A percentile compares a stretch with the other conserved stretches of the same genome.
Evolutionary conservation across 2,113 vertebrate species (phyloP).

Genomic region (Calcarius ornatus): DNA sequence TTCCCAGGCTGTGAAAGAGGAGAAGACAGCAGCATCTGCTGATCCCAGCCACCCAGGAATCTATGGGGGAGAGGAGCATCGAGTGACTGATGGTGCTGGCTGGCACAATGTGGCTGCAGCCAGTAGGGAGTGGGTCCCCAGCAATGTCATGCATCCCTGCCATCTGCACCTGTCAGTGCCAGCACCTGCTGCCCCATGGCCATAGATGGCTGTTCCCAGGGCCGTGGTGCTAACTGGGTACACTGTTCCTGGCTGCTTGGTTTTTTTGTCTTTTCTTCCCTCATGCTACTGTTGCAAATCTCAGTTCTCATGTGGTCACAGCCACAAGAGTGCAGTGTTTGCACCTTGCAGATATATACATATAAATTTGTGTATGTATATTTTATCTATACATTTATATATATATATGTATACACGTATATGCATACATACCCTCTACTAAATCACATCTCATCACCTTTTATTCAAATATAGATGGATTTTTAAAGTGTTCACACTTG

Average conservation of each 20-base stretch:
- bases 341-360: not conserved
- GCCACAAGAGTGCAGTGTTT: not conserved
- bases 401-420: not conserved
- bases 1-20: conserved; percentile 8
- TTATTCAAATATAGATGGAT: not conserved
- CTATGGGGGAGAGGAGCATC: conserved; percentile 39
- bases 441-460: not conserved
- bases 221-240: not conserved
- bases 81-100: conserved; percentile 59
- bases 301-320: not conserved
- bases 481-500: not conserved
- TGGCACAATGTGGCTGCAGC: not conserved
- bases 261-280: not conserved
- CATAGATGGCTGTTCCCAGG: conserved; percentile 76
- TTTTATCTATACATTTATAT: not conserved
- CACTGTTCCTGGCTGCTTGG: not conserved
- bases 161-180: conserved; percentile 77
- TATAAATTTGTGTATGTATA: not conserved
- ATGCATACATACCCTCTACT: not conserved
- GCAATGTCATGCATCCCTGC: conserved; percentile 76
- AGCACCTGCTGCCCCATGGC: conserved; percentile 81
- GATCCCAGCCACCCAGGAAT: conserved; percentile 34
- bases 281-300: not conserved
- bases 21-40: not conserved
- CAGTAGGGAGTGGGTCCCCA: not conserved